Base-by-base conservation (phyloP, 2,888 invertebrate genomes). In the Cynaeus angustus region DNA sequence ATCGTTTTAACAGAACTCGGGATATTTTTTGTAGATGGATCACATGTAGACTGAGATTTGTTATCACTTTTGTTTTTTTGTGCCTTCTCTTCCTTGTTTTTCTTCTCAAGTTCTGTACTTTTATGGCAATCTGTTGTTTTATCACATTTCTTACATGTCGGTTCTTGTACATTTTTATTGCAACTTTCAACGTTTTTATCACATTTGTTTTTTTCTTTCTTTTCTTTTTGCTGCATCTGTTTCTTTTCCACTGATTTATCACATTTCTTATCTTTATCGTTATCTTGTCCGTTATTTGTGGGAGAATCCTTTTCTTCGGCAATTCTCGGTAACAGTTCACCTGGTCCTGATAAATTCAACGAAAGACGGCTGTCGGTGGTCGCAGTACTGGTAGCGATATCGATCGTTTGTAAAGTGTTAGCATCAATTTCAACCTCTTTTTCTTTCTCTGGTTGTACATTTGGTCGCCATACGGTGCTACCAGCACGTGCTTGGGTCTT, bases 271-370 rank as follows among this genome's bases (percentile, higher is more conserved):
- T 66, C 67, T 66, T 66, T 65, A 28, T 70, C 52, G 38, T 66
- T 55, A 69, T 75, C 61, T 50, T 79, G 78, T 43, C 78, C 81
- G 3, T 80, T 83, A 66, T 91, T 91, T 0, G 93, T 92, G 0
- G 93, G 93, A 12, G 92, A 93, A 83, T 94, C 93, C 81, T 94
- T 95, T 83, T 95, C 95, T 85, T 95, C 95, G 0, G 95, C 95
- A 68, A 95, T 95, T 74, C 95, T 86, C 0, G 95, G 95, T 79
- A 95, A 85, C 62, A 91, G 87, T 79, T 89, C 89, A 59, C 87
- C 87, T 10, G 87, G 86, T 28, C 86, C 86, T n/a, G 87, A 85
- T 56, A 88, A 79, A 46, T 86, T 85, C 37, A 88, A 77, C 0
- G 87, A 85, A 48, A 87, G 79, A 14, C 85, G 81, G 72, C 84